Conservation (phyloP, 2,888 invertebrate genomes). For the Metopia argyrocephala region DNA sequence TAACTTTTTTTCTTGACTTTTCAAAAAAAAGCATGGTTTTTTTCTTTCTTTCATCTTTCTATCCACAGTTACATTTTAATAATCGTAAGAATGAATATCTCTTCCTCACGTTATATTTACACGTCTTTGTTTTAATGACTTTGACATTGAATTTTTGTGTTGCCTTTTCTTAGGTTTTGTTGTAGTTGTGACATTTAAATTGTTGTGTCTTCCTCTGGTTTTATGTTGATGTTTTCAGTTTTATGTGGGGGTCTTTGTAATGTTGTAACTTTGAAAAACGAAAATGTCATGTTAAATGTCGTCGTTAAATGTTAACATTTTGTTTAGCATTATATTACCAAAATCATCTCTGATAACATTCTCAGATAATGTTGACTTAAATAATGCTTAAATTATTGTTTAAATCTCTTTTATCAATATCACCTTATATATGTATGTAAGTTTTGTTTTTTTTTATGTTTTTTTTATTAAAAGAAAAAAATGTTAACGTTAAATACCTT, state of each 20-base stretch:
- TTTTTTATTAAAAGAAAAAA: slow-evolving; percentile 1
- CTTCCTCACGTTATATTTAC: neutral
- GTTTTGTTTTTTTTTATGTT: neutral
- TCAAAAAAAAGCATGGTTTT: too few relatives aligned
- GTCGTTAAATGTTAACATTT: slow-evolving; percentile 63
- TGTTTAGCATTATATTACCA: slow-evolving; percentile 63
- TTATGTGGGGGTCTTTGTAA: slow-evolving; percentile 55
- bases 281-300: slow-evolving; percentile 37
- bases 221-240: slow-evolving; percentile 55
- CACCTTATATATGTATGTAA: slow-evolving; percentile 41
- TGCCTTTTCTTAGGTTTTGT: slow-evolving; percentile 4
- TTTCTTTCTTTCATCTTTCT: neutral
- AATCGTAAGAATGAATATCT: too few relatives aligned
- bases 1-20: slow-evolving; percentile 35
- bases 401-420: slow-evolving; percentile 64
- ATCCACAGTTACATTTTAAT: neutral
- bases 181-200: slow-evolving; percentile 23
- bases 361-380: slow-evolving; percentile 61
- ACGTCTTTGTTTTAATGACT: slow-evolving; percentile 46
- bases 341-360: slow-evolving; percentile 63
- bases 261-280: too few relatives aligned
- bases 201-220: slow-evolving; percentile 24
- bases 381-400: slow-evolving; percentile 64
- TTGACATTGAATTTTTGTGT: slow-evolving; percentile 66
- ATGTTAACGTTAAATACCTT: too few relatives aligned